Evolutionary conservation across 2,797 vertebrate species (phyloP), one percentile per base, ranked within the genome.

Genomic region (Corythornis leucogaster): DNA sequence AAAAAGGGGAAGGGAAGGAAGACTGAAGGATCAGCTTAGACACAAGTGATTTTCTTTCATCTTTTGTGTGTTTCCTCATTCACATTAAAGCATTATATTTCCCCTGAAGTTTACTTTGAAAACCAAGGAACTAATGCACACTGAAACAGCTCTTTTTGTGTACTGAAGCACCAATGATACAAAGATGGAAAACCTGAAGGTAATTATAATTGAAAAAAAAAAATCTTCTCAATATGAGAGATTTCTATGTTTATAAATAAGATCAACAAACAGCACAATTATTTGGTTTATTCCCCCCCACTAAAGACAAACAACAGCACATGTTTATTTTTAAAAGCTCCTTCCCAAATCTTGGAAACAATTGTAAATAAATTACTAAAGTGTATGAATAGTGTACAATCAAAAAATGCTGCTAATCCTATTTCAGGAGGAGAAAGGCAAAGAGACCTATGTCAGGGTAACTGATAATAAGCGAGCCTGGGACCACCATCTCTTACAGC

Each of bases 31-130:
- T 53, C 86, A 70, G 26, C 42, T 82, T 51, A 82, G 74, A 61
- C n/a, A 71, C 26, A 64, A 62, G 22, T 58, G 19, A 85, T 75
- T 78, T 67, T 43, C 77, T 83, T 93, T 86, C 40, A 86, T 82
- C n/a, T 83, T 51, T 63, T n/a, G 5, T 8, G 30, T 54, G 21
- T 91, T 92, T 81, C 63, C 38, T 84, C 42, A 43, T 59, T 90
- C 53, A 86, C 61, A 67, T 79, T 74, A 91, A 84, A 90, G 33
- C 42, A 51, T 35, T 91, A 53, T 70, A 57, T 87, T 76, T 85
- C 54, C 58, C 67, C 50, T 74, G 62, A 91, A 70, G 53, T 67
- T 68, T 77, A 40, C 64, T 93, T 82, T 90, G 68, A 92, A 90
- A 80, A 35, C 48, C 30, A 85, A 85, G 43, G 55, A 79, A 86